Percentiles rank a stretch among this genome's conserved stretches.
These are phyloP conservation scores for Cuculus canorus DNA, from an alignment of 2,797 vertebrate genomes.

Conservation along the genomic window DNA sequence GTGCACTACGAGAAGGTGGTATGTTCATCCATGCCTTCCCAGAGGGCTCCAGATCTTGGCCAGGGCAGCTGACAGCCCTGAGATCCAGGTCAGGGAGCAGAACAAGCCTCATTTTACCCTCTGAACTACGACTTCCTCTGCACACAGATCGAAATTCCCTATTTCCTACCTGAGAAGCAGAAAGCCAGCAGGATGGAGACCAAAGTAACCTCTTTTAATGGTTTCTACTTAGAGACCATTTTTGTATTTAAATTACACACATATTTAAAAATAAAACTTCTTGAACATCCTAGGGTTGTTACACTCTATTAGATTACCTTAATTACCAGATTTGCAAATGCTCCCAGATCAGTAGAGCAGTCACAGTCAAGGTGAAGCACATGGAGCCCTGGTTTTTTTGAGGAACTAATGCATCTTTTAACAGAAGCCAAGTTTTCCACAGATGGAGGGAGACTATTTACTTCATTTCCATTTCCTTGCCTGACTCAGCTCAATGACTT, in stretches of 20 bases:
- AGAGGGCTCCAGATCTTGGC: not conserved
- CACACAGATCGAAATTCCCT: not conserved
- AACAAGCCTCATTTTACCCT: not conserved
- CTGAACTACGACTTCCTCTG: not conserved
- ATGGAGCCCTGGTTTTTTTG: not conserved
- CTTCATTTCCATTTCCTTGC: not conserved
- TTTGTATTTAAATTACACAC: not conserved
- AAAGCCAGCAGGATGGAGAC: not conserved
- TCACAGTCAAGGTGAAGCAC: not conserved
- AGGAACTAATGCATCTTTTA: not conserved
- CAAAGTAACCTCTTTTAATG: not conserved
- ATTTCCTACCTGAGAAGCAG: not conserved
- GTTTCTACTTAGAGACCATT: not conserved
- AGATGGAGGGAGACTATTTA: not conserved
- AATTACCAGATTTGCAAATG: not conserved
- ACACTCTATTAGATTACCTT: not conserved
- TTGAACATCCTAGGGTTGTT: not conserved
- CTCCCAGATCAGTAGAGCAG: not conserved
- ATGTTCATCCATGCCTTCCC: not conserved
- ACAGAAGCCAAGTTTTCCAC: not conserved
- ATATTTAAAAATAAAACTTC: conserved; percentile 7
- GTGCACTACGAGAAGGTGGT: not conserved
- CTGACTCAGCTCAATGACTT: not conserved
- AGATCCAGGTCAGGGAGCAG: not conserved
- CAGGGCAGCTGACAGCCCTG: too few relatives aligned